These are phyloP conservation scores for Elachura formosa DNA, from an alignment of 2,113 vertebrate species.

Conservation along the genomic window DNA sequence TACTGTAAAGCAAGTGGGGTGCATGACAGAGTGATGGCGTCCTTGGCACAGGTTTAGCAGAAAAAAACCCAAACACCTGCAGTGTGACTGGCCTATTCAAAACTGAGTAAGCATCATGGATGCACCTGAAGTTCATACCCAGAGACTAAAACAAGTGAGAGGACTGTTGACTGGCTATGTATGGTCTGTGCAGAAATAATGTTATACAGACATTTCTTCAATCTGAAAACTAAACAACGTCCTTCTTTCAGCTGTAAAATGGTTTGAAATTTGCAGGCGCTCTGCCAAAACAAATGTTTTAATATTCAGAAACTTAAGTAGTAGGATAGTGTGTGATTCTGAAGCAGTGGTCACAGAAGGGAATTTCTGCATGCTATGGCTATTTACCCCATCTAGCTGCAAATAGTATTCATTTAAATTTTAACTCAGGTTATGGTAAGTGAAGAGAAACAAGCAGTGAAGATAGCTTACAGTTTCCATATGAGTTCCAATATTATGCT, in stretches of 20 bases:
- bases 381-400: background rate
- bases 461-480: background rate
- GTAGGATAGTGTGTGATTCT: background rate
- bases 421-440: background rate
- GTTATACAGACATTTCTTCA: background rate
- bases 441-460: background rate
- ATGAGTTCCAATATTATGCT: background rate
- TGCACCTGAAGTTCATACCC: background rate
- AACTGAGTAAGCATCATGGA: background rate
- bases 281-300: background rate
- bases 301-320: background rate
- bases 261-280: background rate
- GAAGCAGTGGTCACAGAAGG: background rate
- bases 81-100: background rate
- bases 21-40: background rate
- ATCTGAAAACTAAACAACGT: background rate
- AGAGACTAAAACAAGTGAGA: background rate
- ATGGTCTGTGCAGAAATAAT: background rate
- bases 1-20: background rate
- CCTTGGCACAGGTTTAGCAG: background rate
- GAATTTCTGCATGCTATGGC: background rate
- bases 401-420: background rate
- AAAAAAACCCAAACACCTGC: background rate
- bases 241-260: background rate
- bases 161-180: background rate